A percentile compares a stretch with the other conserved stretches of the same genome.
Conservation (phyloP, 2,797 vertebrate genomes). For the Premnoplex brunnescens region DNA sequence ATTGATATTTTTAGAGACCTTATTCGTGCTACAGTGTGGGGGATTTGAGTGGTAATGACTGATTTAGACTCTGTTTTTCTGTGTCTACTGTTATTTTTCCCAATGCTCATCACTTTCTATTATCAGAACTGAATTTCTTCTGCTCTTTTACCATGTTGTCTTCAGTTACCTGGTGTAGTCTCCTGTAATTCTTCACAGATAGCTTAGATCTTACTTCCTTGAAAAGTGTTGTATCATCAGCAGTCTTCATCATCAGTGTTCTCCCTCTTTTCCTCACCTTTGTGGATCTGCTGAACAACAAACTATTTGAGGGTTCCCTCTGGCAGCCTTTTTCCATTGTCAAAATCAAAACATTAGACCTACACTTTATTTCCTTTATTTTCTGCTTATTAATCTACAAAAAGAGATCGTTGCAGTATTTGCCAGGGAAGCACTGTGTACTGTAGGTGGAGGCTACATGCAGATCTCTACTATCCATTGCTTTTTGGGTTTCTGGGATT, state of each 20-base stretch:
- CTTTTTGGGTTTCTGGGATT: not conserved
- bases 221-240: not conserved
- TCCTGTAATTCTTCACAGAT: not conserved
- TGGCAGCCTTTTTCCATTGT: not conserved
- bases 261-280: not conserved
- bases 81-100: not conserved
- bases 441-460: not conserved
- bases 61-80: not conserved
- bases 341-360: not conserved
- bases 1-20: not conserved
- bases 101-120: not conserved
- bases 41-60: not conserved
- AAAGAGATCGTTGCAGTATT: not conserved
- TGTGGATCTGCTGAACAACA: not conserved
- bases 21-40: not conserved
- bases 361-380: not conserved
- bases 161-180: not conserved
- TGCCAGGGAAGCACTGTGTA: accelerated
- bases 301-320: not conserved
- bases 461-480: not conserved
- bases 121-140: not conserved
- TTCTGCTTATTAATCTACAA: not conserved
- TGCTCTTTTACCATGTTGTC: not conserved
- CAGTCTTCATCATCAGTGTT: not conserved
- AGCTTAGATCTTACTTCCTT: not conserved